phyloP scores from a whole-genome alignment of 2,888 invertebrate genomes.

The Acronicta psi region DNA sequence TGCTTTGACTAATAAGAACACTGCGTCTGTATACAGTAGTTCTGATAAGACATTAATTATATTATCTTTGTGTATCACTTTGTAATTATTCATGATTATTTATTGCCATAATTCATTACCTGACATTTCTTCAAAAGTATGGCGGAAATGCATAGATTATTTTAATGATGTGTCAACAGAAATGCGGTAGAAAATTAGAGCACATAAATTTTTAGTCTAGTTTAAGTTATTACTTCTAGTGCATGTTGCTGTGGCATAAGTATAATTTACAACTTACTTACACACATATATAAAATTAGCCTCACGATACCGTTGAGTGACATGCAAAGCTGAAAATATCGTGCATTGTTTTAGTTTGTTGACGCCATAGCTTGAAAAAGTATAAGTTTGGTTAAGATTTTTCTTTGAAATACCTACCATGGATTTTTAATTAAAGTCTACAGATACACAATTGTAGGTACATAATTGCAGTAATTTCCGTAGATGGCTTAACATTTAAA shows the following conservation, averaged over 20 bases:
- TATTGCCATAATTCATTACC: constrained; percentile 26
- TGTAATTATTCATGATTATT: constrained; percentile 32
- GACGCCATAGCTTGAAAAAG: constrained; percentile 13
- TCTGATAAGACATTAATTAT: constrained; percentile 42
- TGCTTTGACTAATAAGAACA: constrained; percentile 43
- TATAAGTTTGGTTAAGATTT: constrained; percentile 6
- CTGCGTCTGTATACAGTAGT: constrained; percentile 48
- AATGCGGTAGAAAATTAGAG: not conserved
- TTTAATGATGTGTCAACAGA: too few relatives aligned
- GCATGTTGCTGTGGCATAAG: not conserved
- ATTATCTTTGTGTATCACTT: constrained; percentile 36
- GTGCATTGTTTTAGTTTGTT: constrained; percentile 28
- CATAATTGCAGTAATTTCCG: constrained; percentile 46
- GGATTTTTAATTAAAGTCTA: constrained; percentile 32
- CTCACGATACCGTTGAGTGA: constrained; percentile 10
- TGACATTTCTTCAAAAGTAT: not conserved
- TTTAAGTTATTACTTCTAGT: not conserved
- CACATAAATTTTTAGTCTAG: too few relatives aligned
- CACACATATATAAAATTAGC: not conserved
- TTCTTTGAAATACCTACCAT: constrained; percentile 17
- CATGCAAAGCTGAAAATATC: not conserved
- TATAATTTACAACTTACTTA: not conserved
- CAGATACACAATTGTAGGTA: constrained; percentile 34
- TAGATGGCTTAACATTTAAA: constrained; percentile 52
- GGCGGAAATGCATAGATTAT: constrained; percentile 1